These are phyloP conservation scores for Centrocercus urophasianus DNA, from an alignment of 2,113 vertebrate species.

Conservation along the genomic window DNA sequence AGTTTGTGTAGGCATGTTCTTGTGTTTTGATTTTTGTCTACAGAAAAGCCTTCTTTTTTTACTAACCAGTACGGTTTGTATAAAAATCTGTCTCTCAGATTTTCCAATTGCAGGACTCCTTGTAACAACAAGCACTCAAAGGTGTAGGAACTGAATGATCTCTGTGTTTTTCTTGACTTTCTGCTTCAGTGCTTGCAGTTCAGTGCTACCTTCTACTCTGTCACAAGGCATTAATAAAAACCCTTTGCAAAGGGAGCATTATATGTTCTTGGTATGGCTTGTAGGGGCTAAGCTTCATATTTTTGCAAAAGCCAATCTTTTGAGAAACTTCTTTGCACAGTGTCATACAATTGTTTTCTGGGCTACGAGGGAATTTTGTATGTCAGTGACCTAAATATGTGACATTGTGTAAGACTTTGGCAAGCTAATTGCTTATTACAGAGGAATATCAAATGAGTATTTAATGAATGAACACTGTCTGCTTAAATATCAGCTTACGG, in stretches of 20 bases:
- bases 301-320: not conserved
- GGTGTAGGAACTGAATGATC: not conserved
- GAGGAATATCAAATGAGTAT: conserved; percentile 40
- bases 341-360: not conserved
- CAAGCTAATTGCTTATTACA: conserved; percentile 55
- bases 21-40: not conserved
- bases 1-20: accelerated
- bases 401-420: conserved; percentile 34
- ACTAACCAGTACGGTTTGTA: not conserved
- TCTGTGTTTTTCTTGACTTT: not conserved
- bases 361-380: conserved; percentile 2
- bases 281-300: not conserved
- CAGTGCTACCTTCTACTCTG: not conserved
- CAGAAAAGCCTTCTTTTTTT: not conserved
- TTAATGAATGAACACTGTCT: conserved; percentile 55
- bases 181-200: not conserved
- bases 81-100: not conserved
- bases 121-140: not conserved
- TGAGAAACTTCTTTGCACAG: not conserved
- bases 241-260: not conserved
- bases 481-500: conserved; percentile 31
- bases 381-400: conserved; percentile 37
- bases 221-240: not conserved
- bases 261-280: not conserved
- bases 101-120: not conserved